A percentile compares a stretch with the other conserved stretches of the same genome.
Conservation (phyloP, 2,113 vertebrate species). For the Trematocara nigrifrons region DNA sequence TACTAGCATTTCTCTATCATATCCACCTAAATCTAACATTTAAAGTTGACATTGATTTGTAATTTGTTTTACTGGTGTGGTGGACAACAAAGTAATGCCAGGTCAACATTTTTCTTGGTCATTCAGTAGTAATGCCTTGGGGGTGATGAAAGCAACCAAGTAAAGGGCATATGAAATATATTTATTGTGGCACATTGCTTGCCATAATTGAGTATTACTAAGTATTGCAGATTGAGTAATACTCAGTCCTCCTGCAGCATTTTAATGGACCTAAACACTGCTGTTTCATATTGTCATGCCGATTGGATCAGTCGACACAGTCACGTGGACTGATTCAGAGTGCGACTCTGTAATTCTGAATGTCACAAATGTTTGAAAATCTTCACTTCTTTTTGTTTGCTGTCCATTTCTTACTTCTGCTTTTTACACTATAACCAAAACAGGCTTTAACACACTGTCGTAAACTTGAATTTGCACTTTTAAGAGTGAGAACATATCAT, state of each 20-base stretch:
- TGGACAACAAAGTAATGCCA: background rate
- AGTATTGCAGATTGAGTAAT: background rate
- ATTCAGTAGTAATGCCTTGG: background rate
- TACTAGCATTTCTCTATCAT: background rate
- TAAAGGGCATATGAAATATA: background rate
- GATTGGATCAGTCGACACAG: background rate
- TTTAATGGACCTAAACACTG: background rate
- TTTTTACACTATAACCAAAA: background rate
- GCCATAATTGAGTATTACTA: background rate
- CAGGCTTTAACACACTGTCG: background rate
- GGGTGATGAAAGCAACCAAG: background rate
- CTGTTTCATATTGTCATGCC: background rate
- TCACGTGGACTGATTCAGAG: background rate
- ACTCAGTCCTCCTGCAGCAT: background rate
- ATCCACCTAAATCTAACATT: background rate
- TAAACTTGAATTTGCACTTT: background rate
- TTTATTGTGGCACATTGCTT: background rate
- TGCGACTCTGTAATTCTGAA: background rate
- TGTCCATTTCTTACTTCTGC: background rate
- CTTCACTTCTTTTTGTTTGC: background rate
- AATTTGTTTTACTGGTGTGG: background rate
- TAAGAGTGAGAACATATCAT: slow-evolving; percentile 26
- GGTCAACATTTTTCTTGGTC: background rate
- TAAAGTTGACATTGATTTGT: background rate
- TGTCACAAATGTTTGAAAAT: background rate